A percentile compares a stretch with the other conserved stretches of the same genome.
phyloP scores from a whole-genome alignment of 1,140 invertebrate species.

The Diorhabda sublineata region DNA sequence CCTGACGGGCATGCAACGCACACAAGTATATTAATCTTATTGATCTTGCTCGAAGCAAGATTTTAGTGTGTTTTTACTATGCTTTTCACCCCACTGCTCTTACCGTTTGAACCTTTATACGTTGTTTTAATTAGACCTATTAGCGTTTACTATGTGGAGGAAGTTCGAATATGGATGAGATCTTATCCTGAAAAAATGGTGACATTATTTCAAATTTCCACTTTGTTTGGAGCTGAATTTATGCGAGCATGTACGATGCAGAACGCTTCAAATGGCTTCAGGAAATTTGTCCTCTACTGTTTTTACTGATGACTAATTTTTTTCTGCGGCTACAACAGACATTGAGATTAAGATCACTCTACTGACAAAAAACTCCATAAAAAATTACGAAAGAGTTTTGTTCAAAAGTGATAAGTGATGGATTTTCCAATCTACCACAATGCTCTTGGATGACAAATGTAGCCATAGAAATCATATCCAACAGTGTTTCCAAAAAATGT shows the following conservation, averaged over 20 bases:
- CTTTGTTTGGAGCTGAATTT: not conserved
- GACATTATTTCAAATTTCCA: not conserved
- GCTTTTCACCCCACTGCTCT: too few relatives aligned
- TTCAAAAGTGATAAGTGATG: not conserved
- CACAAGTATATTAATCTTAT: too few relatives aligned
- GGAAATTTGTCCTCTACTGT: not conserved
- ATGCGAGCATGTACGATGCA: not conserved
- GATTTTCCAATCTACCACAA: not conserved
- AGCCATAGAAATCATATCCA: not conserved
- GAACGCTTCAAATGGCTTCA: not conserved
- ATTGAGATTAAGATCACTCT: not conserved
- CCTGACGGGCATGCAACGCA: too few relatives aligned
- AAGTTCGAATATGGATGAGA: not conserved
- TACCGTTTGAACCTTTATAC: too few relatives aligned
- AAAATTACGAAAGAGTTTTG: not conserved
- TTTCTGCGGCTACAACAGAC: not conserved
- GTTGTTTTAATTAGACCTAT: not conserved
- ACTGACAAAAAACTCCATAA: not conserved
- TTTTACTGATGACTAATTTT: too few relatives aligned
- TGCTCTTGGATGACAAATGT: slow-evolving; percentile 3
- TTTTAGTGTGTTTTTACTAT: too few relatives aligned
- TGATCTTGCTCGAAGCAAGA: too few relatives aligned
- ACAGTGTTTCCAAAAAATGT: not conserved
- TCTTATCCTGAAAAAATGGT: not conserved
- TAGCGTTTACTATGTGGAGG: not conserved